Evolutionary conservation across 2,888 invertebrate species (phyloP), one percentile per base, ranked within the genome.

Genomic region (Carabus problematicus): DNA sequence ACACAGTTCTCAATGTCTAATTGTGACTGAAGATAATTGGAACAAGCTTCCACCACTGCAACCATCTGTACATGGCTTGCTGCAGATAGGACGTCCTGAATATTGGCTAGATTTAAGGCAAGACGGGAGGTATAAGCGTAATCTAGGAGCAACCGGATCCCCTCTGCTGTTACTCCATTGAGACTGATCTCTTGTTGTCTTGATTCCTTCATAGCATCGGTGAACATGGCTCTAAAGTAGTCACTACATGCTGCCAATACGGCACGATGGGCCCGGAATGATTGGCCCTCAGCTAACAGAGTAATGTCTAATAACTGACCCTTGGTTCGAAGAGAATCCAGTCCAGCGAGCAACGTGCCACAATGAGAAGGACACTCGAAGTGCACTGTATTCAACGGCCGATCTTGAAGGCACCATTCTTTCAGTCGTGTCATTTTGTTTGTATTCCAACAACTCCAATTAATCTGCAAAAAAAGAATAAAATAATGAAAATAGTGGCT

Each of bases 181-280:
- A 91, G 78, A 71, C 83, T 83, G 7, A 91, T 89, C 78, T 89
- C 88, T 64, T 85, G 85, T 77, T 88, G 86, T 14, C 84, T 82
- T 19, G 89, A 85, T 79, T 91, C 91, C 71, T 85, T 80, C 86
- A 91, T 88, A 55, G 87, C 88, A 77, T 87, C 88, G 0, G 89
- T 89, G 75, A 91, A 91, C 91, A 91, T 91, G 61, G 91, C 91
- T 73, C 89, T 84, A 79, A 91, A 91, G 75, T 91, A 91, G 75
- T 90, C 90, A 75, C 90, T 90, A 76, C 89, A 89, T 39, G 91
- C 88, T 2, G 91, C 89, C 70, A 91, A 80, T 0, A 91, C 89
- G 0, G 87, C 89, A 72, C 89, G 85, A 77, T 91, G 91, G 0
- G 90, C 91, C 83, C 85, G 85, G 76, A 90, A 89, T 9, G 85